These are phyloP conservation scores for Chouioia cunea DNA, from an alignment of 2,888 invertebrate species.

Conservation along the genomic window DNA sequence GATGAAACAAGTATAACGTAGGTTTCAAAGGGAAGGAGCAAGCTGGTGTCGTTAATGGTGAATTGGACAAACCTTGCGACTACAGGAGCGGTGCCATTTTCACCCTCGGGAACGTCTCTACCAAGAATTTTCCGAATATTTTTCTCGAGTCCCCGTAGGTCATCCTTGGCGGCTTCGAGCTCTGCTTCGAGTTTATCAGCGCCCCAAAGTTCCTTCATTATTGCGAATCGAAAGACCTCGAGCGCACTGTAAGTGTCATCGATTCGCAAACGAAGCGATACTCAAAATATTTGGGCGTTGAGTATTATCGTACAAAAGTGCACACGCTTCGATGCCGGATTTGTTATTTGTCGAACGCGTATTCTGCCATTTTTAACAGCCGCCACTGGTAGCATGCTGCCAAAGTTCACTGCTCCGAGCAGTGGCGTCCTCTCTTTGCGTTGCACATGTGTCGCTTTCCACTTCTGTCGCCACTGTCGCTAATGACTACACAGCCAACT, in stretches of 20 bases:
- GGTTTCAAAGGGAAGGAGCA: neutral
- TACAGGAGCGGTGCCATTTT: conserved; percentile 60
- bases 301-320: neutral
- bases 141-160: conserved; percentile 63
- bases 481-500: no score
- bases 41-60: neutral
- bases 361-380: conserved; percentile 39
- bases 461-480: no score
- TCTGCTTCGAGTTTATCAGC: conserved; percentile 64
- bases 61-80: conserved; percentile 52
- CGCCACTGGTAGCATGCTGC: no score
- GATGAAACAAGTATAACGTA: neutral
- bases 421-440: no score
- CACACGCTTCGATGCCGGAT: conserved; percentile 29
- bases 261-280: neutral
- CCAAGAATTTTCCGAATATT: conserved; percentile 66
- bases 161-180: conserved; percentile 65
- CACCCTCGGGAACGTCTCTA: conserved; percentile 65
- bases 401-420: no score
- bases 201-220: conserved; percentile 61
- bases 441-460: no score
- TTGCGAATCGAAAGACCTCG: neutral
- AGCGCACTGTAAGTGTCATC: conserved; percentile 10
- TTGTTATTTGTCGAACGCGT: conserved; percentile 37
- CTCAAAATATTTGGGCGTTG: neutral